Evolutionary conservation across 2,888 invertebrate species (phyloP), one percentile per base, ranked within the genome.

Genomic region (Diadegma fenestrale): DNA sequence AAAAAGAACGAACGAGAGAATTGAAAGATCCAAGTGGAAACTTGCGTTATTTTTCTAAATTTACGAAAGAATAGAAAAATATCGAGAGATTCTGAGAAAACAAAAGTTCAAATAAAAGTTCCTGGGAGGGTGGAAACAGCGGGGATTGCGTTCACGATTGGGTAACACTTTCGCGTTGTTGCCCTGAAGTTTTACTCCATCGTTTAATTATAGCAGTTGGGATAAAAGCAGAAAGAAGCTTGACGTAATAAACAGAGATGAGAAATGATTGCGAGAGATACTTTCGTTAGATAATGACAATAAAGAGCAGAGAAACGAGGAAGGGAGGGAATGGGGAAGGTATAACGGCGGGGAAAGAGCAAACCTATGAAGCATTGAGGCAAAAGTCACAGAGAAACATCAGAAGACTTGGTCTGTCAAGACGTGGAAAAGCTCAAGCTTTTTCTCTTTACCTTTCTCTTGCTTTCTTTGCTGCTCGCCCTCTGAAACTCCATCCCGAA

Each of bases 401-500:
- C 80, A 75, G 68, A 66, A 75, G 43, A 58, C 73, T 72, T 54
- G 7, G 33, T 37, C 61, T 51, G 51, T 71, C 51, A 51, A 71
- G 63, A 61, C 63, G 26, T 61, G 43, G 45, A 41, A 61, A 45
- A 61, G 69, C 78, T 69, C 33, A 30, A 58, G 41, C 58, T 43
- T 69, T 19, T 61, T 69, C 68, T 43, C 58, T 45, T 45, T 54
- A 64, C 19, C 33, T 17, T 45, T 51, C 73, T 14, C 26, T 43
- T 26, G 19, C 63, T 51, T 61, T 45, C 69, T 37, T 48, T 63
- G 17, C n/a, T 19, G 17, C 45, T 45, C 58, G 58, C 58, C 14
- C 58, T 58, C 33, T 58, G n/a, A 26, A 75, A 87, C 87, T 87
- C 78, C 71, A 73, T 79, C 82, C 85, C 86, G 86, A 87, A 88